A percentile compares a stretch with the other conserved stretches of the same genome.
phyloP scores from a whole-genome alignment of 1,140 invertebrate genomes.

The Aphidius ervi region DNA sequence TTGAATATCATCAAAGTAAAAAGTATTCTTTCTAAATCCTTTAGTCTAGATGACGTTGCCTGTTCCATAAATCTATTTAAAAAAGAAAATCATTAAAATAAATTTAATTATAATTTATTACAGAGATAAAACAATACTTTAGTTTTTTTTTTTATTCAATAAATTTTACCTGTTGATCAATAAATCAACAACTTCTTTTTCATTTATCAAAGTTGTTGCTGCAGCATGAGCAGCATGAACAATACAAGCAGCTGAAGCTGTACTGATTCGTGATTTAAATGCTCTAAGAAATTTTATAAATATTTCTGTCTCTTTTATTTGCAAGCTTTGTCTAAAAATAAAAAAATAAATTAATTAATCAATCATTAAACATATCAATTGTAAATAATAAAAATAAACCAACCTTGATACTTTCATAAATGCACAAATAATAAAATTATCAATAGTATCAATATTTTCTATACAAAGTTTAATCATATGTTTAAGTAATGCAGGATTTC shows the following conservation, averaged over 20 bases:
- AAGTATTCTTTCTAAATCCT: slow-evolving; percentile 62
- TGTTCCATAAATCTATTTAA: slow-evolving; percentile 22
- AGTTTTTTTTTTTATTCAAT: slow-evolving; percentile 18
- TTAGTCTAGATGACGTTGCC: slow-evolving; percentile 50
- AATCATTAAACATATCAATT: background rate
- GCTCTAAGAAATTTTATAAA: slow-evolving; percentile 16
- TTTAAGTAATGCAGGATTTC: slow-evolving; percentile 41
- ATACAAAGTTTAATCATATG: slow-evolving; percentile 46
- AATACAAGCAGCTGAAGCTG: slow-evolving; percentile 46
- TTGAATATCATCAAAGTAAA: slow-evolving; percentile 53
- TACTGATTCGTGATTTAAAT: slow-evolving; percentile 16
- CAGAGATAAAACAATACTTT: background rate
- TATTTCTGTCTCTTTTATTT: background rate
- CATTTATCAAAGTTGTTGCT: slow-evolving; percentile 46
- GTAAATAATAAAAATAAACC: slow-evolving; percentile 2
- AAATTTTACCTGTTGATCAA: slow-evolving; percentile 43
- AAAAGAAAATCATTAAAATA: slow-evolving; percentile 17
- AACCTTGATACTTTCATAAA: slow-evolving; percentile 55
- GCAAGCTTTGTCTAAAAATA: slow-evolving; percentile 23
- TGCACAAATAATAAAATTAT: slow-evolving; percentile 52
- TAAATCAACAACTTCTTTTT: slow-evolving; percentile 38
- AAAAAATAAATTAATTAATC: slow-evolving; percentile 14
- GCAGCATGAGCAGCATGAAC: slow-evolving; percentile 56
- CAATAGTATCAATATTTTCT: slow-evolving; percentile 41
- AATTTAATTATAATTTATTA: slow-evolving; percentile 14